Percentiles rank a stretch among this genome's conserved stretches.
These are phyloP conservation scores for Phyllopteryx taeniolatus DNA, from an alignment of 2,113 vertebrate genomes.

Conservation along the genomic window DNA sequence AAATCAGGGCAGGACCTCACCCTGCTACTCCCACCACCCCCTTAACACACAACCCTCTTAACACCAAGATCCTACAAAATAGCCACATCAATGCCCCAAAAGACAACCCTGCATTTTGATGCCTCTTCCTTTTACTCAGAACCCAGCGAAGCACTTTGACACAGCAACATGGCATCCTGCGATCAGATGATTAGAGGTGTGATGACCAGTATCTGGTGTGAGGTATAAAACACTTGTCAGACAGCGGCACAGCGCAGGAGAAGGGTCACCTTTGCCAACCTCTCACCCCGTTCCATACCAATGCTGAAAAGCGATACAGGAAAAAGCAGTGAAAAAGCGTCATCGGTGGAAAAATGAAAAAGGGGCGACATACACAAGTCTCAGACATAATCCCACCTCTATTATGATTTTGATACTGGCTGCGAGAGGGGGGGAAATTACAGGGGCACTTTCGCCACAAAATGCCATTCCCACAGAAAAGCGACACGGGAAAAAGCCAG, in stretches of 20 bases:
- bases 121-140: conserved; percentile 10
- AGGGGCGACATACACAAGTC: too few relatives aligned
- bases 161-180: background rate
- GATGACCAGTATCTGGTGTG: background rate
- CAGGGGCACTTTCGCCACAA: too few relatives aligned
- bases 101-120: background rate
- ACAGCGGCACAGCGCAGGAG: background rate
- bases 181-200: background rate
- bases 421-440: background rate
- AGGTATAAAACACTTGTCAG: background rate
- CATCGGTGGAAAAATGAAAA: too few relatives aligned
- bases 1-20: conserved; percentile 72
- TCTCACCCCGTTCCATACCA: too few relatives aligned
- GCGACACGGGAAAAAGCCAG: too few relatives aligned
- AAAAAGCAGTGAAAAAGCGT: too few relatives aligned
- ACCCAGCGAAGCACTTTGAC: background rate
- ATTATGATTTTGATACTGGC: background rate
- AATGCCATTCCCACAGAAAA: too few relatives aligned
- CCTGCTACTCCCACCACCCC: conserved; percentile 31
- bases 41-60: conserved; percentile 8
- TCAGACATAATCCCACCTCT: background rate
- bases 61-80: background rate
- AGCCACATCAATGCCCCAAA: background rate
- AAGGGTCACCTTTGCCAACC: background rate
- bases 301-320: too few relatives aligned